A percentile compares a stretch with the other conserved stretches of the same genome.
Conservation (phyloP, 1,140 invertebrate genomes). For the Caenorhabditis remanei region DNA sequence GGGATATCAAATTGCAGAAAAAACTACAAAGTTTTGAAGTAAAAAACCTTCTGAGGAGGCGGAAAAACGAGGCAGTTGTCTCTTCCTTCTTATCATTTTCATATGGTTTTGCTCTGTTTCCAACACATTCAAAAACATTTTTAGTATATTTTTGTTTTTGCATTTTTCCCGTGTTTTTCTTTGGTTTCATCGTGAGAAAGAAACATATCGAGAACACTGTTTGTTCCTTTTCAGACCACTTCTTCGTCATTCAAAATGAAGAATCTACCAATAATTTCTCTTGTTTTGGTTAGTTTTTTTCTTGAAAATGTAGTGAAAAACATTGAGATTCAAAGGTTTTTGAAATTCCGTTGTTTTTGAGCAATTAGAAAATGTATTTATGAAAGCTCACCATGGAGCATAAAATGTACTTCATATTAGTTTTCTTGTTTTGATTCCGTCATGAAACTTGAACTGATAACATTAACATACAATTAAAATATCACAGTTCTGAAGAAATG, state of each 20-base stretch:
- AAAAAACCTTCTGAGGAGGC: not conserved
- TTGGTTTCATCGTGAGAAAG: not conserved
- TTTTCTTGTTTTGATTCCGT: too few species aligned
- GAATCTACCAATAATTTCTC: not conserved
- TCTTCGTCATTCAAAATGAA: not conserved
- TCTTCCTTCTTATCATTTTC: not conserved
- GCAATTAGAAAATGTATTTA: too few species aligned
- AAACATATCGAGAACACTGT: not conserved
- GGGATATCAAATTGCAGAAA: slow-evolving; percentile 21
- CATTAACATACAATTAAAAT: too few species aligned
- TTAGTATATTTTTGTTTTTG: not conserved
- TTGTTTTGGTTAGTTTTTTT: not conserved
- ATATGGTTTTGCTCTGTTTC: slow-evolving; percentile 20
- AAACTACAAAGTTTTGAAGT: not conserved
- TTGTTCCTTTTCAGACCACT: not conserved
- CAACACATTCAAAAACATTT: not conserved
- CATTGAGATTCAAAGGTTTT: too few species aligned
- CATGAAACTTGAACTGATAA: too few species aligned
- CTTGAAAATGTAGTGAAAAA: too few species aligned
- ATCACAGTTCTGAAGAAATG: too few species aligned
- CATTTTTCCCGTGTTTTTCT: not conserved
- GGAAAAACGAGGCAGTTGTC: not conserved
- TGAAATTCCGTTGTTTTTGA: too few species aligned
- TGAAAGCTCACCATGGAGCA: too few species aligned
- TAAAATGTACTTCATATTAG: too few species aligned